Conservation (phyloP, 2,888 invertebrate species). For the Trachelus iudaicus region DNA sequence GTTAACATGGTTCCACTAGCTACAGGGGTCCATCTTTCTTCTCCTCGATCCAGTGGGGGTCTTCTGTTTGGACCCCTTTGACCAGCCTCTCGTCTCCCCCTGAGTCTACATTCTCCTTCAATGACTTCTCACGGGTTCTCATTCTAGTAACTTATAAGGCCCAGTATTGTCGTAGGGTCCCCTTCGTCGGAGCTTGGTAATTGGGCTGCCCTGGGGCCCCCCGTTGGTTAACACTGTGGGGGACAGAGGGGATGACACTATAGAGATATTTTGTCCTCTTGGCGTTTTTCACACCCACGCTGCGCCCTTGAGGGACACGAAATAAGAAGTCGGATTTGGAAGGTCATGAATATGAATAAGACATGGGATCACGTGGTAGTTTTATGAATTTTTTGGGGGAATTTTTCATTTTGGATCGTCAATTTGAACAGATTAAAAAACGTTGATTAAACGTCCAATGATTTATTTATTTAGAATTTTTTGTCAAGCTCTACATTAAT, state of each 20-base stretch:
- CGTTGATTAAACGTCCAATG: neutral
- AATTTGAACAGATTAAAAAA: neutral
- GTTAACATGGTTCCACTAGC: constrained; percentile 36
- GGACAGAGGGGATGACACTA: constrained; percentile 15
- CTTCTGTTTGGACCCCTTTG: neutral
- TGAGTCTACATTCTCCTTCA: neutral
- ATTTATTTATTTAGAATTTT: neutral
- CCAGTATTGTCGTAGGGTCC: neutral
- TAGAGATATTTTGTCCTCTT: constrained; percentile 8
- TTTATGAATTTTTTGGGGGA: neutral
- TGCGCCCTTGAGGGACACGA: constrained; percentile 12
- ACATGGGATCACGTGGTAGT: neutral
- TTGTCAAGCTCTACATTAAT: neutral
- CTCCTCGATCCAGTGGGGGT: neutral
- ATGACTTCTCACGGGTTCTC: neutral
- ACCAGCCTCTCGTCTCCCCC: neutral
- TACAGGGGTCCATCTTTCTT: constrained; percentile 30
- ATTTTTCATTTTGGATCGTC: neutral
- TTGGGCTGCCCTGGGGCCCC: constrained; percentile 10
- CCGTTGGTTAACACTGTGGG: constrained; percentile 9
- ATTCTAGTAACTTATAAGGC: neutral
- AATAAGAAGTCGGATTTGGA: constrained; percentile 25
- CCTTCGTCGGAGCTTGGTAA: neutral
- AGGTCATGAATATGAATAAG: constrained; percentile 26
- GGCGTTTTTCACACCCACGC: constrained; percentile 28